Conservation (phyloP, 1,140 invertebrate genomes). For the Conopomorpha cramerella region DNA sequence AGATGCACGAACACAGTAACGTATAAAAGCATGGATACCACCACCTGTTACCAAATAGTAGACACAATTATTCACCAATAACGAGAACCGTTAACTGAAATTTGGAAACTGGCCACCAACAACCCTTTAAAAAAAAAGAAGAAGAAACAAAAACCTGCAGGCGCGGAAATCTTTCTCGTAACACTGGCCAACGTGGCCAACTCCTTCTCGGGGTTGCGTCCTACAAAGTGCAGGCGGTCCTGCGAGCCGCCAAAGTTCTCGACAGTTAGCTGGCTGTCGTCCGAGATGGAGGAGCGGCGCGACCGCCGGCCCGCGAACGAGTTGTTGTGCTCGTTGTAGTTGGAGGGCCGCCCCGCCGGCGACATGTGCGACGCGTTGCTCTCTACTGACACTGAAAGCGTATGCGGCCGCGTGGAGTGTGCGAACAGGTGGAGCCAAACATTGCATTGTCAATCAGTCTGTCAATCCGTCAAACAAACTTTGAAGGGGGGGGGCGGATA, state of each 20-base stretch:
- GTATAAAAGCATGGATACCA: too few relatives aligned
- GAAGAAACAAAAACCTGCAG: constrained; percentile 48
- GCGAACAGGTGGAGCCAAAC: too few relatives aligned
- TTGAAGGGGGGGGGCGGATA: too few relatives aligned
- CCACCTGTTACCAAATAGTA: too few relatives aligned
- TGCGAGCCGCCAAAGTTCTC: constrained; percentile 91
- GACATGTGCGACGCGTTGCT: constrained; percentile 5
- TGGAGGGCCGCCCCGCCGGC: constrained; percentile 81
- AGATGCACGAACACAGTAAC: too few relatives aligned
- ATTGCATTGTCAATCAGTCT: too few relatives aligned
- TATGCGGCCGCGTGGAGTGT: too few relatives aligned
- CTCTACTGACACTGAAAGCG: constrained; percentile 6
- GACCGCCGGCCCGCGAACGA: constrained; percentile 80
- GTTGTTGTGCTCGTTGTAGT: constrained; percentile 78
- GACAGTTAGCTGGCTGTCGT: constrained; percentile 87
- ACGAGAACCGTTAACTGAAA: too few relatives aligned
- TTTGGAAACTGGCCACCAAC: too few relatives aligned
- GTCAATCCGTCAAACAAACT: too few relatives aligned
- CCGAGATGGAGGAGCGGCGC: constrained; percentile 80
- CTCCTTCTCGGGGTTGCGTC: constrained; percentile 78
- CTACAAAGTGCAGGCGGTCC: constrained; percentile 73
- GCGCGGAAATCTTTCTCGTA: constrained; percentile 63
- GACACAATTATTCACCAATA: too few relatives aligned
- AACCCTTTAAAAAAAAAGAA: too few relatives aligned
- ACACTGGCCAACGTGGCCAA: constrained; percentile 41